These are phyloP conservation scores for Cylas formicarius DNA, from an alignment of 1,140 invertebrate species.

Conservation along the genomic window DNA sequence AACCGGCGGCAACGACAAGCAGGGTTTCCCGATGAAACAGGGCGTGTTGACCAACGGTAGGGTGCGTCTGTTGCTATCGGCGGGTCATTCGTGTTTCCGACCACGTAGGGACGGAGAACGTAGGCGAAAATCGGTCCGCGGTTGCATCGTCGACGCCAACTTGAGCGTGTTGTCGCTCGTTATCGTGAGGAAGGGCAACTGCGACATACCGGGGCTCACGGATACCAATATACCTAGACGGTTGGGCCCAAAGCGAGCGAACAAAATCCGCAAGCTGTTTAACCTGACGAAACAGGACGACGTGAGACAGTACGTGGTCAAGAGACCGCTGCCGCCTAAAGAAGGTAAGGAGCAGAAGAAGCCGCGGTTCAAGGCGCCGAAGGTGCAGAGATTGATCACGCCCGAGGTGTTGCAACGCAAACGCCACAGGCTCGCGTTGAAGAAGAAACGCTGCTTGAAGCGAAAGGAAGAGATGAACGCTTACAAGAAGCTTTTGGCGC, in stretches of 20 bases:
- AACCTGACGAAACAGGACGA: constrained; percentile 97
- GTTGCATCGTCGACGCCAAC: constrained; percentile 97
- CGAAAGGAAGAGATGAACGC: constrained; percentile 87
- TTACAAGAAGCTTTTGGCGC: constrained; percentile 91
- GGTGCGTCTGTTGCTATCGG: constrained; percentile 89
- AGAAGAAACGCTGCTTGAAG: constrained; percentile 80
- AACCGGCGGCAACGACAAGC: constrained; percentile 98
- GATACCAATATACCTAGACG: constrained; percentile 90
- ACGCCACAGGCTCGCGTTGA: constrained; percentile 84
- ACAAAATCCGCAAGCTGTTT: constrained; percentile 96
- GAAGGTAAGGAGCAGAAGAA: constrained; percentile 81
- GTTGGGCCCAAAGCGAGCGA: constrained; percentile 96
- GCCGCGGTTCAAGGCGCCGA: constrained; percentile 81
- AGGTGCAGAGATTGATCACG: constrained; percentile 97
- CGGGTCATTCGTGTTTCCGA: constrained; percentile 97
- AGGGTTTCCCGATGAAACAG: constrained; percentile 99
- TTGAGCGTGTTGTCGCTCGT: constrained; percentile 90
- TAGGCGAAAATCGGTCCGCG: constrained; percentile 96
- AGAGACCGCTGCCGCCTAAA: constrained; percentile 80
- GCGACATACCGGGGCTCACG: constrained; percentile 97
- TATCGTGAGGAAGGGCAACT: constrained; percentile 91
- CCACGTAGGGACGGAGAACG: constrained; percentile 93
- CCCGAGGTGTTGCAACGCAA: constrained; percentile 87
- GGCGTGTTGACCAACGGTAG: constrained; percentile 94
- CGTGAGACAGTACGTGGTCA: constrained; percentile 94